Percentiles rank a stretch among this genome's conserved stretches.
Conservation (phyloP, 2,113 vertebrate genomes). For the Meles meles region DNA sequence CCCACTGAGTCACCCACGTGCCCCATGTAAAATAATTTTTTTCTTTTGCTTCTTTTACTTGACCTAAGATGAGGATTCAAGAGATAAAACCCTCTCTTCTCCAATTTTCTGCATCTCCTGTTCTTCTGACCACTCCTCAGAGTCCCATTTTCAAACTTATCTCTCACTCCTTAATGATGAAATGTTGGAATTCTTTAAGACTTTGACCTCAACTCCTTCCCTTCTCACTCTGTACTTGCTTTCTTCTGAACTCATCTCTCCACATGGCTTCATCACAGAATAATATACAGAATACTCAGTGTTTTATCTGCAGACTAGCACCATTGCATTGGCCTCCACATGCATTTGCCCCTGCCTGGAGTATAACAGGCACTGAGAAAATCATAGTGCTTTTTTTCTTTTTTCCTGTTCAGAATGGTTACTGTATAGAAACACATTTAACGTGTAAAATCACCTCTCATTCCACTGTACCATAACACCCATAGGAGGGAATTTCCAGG, state of each 20-base stretch:
- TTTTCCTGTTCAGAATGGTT: neutral
- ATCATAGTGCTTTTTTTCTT: neutral
- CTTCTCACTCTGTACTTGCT: neutral
- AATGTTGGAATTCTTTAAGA: neutral
- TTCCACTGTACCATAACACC: neutral
- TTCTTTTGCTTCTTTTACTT: constrained; percentile 27
- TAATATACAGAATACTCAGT: neutral
- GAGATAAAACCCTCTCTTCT: neutral
- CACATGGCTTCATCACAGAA: neutral
- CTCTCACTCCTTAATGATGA: neutral
- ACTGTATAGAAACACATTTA: neutral
- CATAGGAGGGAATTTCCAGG: constrained; percentile 54
- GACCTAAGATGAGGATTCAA: neutral
- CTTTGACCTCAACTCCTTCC: neutral
- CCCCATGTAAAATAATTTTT: neutral
- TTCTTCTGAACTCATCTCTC: neutral
- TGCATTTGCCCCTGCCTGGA: neutral
- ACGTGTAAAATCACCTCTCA: constrained; percentile 1
- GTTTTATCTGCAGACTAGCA: neutral
- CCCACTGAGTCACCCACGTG: no score
- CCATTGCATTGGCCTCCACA: neutral
- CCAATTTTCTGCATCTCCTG: neutral
- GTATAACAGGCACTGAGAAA: neutral
- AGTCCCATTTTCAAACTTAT: neutral
- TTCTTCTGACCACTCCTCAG: neutral